Conservation (phyloP, 2,113 vertebrate species). For the Myrmecophaga tridactyla region DNA sequence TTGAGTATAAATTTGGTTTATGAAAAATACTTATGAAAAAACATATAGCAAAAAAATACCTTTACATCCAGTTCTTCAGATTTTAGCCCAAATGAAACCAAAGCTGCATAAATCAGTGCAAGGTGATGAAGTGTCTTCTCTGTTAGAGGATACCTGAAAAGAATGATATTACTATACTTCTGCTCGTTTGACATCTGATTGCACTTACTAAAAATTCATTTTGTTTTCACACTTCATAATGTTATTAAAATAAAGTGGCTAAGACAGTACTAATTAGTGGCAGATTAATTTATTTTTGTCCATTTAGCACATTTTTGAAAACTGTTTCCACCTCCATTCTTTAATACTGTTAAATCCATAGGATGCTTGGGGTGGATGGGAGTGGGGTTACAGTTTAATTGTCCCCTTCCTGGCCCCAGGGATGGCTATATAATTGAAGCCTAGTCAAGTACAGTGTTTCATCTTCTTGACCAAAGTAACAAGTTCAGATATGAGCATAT, state of each 20-base stretch:
- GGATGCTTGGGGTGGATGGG: background rate
- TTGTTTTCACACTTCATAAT: background rate
- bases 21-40: conserved; percentile 27
- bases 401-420: background rate
- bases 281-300: background rate
- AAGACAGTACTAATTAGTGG: background rate
- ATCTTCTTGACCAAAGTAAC: background rate
- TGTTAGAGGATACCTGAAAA: conserved; percentile 85
- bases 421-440: background rate
- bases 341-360: background rate
- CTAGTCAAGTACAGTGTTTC: background rate
- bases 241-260: background rate
- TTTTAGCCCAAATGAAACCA: conserved; percentile 87
- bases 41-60: conserved; percentile 82
- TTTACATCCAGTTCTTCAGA: conserved; percentile 92
- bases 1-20: conserved; percentile 54
- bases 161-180: conserved; percentile 24
- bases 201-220: background rate
- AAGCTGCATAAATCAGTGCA: conserved; percentile 88
- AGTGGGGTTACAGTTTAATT: background rate
- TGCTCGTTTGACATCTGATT: background rate
- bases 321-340: background rate
- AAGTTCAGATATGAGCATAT: background rate
- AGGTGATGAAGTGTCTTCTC: conserved; percentile 87
- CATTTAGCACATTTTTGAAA: background rate